Evolutionary conservation across 2,113 vertebrate species (phyloP).

Genomic region (Eptesicus fuscus): DNA sequence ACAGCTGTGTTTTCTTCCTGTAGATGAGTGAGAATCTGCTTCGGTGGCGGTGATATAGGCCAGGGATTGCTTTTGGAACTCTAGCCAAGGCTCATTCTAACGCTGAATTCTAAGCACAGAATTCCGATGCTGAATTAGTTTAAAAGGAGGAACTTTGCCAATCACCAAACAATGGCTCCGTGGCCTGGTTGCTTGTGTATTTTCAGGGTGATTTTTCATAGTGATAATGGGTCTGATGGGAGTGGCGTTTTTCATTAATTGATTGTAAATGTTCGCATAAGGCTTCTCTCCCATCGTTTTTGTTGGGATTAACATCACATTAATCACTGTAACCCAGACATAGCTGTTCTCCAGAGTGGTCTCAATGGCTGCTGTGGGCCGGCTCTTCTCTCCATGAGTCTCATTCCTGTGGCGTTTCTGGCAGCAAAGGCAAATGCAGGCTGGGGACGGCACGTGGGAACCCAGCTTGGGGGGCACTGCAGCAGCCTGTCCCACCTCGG

Average conservation of each 20-base stretch:
- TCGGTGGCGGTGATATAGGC: background rate
- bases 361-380: background rate
- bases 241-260: conserved; percentile 33
- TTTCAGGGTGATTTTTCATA: conserved; percentile 52
- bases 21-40: background rate
- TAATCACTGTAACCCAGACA: conserved; percentile 45
- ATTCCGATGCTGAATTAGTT: background rate
- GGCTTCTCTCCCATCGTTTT: background rate
- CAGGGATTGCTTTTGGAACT: background rate
- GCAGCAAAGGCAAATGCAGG: background rate
- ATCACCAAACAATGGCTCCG: background rate
- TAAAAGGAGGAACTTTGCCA: background rate
- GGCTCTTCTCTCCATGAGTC: background rate
- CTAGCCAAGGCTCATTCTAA: background rate
- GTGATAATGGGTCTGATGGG: conserved; percentile 43
- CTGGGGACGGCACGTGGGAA: background rate
- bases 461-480: background rate
- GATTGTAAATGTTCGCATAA: conserved; percentile 42
- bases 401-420: background rate
- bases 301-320: conserved; percentile 46
- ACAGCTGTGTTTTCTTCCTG: background rate
- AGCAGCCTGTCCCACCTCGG: background rate
- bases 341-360: conserved; percentile 34
- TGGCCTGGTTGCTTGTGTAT: background rate
- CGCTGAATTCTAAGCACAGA: background rate